Evolutionary conservation across 2,888 invertebrate species (phyloP), one percentile per base, ranked within the genome.

Genomic region (Alitta virens): DNA sequence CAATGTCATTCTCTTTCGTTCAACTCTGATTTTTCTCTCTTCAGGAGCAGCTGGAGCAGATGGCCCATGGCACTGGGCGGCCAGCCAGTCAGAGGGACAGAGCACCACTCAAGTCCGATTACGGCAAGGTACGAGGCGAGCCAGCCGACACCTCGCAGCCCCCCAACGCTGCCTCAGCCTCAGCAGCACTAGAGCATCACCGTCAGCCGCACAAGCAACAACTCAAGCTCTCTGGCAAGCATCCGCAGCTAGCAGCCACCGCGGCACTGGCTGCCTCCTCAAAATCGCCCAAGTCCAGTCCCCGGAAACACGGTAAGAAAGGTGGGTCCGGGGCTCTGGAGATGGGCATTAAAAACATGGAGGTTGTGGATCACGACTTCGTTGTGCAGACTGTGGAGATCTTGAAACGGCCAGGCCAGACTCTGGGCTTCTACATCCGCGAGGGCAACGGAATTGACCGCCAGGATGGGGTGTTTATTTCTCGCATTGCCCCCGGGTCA

Each of bases 381-480:
- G 59, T 57, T 2, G 55, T 80, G 51, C 80, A 80, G 68, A 81
- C 79, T 9, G 96, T 99, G 73, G 99, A 99, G 85, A 97, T 99
- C 78, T 95, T 99, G 71, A 99, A 99, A 84, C 88, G 97, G 74
- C 99, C 99, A 0, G 99, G 98, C 16, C 98, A 99, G 84, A 97
- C 97, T 26, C 86, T 99, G 68, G 99, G 99, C 50, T 87, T 99
- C 65, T 99, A 99, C 83, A 97, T 99, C 78, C 88, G 97, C 46
- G 98, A 99, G 77, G 97, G 98, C n/a, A 97, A 99, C 78, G 98
- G 97, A n/a, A 88, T 91, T 60, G 93, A 94, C 76, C 88, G 95
- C 66, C 89, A 89, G 53, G 95, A 96, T 76, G 99, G 99, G 52
- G 98, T 99, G 66, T 99, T 99, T 85, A 97, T 99, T 83, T 98